Evolutionary conservation across 37 sponge, comb jelly and placozoan species (phyloP).

Genomic region (Diacarnus erythraeanus): DNA sequence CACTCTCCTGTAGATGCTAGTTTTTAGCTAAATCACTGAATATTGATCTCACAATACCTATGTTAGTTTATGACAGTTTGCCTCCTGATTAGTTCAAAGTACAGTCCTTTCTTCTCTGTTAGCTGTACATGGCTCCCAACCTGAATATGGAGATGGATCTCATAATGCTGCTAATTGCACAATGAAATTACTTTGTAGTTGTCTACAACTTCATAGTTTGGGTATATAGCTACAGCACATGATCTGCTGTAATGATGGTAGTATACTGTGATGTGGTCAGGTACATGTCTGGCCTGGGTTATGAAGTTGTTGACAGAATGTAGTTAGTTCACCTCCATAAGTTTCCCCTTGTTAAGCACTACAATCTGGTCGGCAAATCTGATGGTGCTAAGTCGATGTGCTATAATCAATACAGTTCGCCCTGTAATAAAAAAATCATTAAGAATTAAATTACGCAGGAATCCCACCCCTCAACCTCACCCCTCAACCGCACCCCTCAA

Average conservation of each 20-base stretch:
- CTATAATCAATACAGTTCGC: slow-evolving; percentile 90
- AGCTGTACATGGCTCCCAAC: slow-evolving; percentile 70
- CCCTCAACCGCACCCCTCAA: no score
- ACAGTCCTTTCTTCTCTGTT: slow-evolving; percentile 57
- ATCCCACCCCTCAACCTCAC: background rate
- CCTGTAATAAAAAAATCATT: slow-evolving; percentile 20
- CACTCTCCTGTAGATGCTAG: no score
- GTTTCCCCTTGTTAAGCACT: slow-evolving; percentile 65
- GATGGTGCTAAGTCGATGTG: slow-evolving; percentile 92
- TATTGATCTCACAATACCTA: background rate
- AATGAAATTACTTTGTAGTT: background rate
- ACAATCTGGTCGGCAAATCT: slow-evolving; percentile 82
- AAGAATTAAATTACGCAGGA: background rate
- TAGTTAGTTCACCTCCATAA: slow-evolving; percentile 55
- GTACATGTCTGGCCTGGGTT: no score
- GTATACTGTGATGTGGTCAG: no score
- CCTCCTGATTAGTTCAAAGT: slow-evolving; percentile 69
- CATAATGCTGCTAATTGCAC: background rate
- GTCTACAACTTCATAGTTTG: no score
- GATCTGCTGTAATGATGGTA: no score
- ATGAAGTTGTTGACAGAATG: no score
- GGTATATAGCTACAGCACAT: no score
- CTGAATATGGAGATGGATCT: slow-evolving; percentile 23
- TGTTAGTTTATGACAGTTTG: slow-evolving; percentile 54
- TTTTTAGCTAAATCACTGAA: background rate